These are phyloP conservation scores for Drosophila neutralis DNA, from an alignment of 2,888 invertebrate genomes.

Conservation along the genomic window DNA sequence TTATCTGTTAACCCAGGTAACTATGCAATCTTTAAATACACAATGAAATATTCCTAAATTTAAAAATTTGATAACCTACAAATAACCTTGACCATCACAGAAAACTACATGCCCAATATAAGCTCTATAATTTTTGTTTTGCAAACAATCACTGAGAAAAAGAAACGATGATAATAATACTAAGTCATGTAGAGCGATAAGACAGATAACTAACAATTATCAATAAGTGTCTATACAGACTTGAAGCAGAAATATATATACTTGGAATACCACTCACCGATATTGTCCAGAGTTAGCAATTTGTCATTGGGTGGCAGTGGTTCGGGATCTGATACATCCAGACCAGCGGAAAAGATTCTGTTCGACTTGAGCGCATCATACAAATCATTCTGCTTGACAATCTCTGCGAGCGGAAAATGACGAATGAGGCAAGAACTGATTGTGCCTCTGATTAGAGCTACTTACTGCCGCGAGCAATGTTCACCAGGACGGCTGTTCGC, in stretches of 20 bases:
- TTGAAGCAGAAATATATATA: background rate
- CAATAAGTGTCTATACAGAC: background rate
- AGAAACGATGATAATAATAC: constrained; percentile 41
- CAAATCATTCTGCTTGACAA: constrained; percentile 93
- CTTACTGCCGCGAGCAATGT: constrained; percentile 88
- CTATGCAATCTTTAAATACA: background rate
- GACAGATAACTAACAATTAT: constrained; percentile 5
- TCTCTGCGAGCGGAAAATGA: constrained; percentile 83
- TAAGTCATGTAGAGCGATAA: constrained; percentile 34
- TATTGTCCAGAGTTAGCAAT: constrained; percentile 91
- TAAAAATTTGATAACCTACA: constrained; percentile 52
- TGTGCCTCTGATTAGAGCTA: background rate
- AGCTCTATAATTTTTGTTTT: constrained; percentile 24
- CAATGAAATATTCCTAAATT: background rate
- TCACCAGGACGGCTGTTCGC: constrained; percentile 89
- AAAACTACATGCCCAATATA: constrained; percentile 4
- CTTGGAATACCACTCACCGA: constrained; percentile 86
- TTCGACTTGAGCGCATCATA: constrained; percentile 90
- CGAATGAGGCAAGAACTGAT: background rate
- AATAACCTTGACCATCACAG: constrained; percentile 51
- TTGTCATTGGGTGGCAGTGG: constrained; percentile 93
- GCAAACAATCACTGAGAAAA: constrained; percentile 18
- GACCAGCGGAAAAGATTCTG: constrained; percentile 93
- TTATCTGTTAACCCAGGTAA: background rate
- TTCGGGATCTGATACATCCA: constrained; percentile 96